A percentile compares a stretch with the other conserved stretches of the same genome.
phyloP scores from a whole-genome alignment of 2,797 vertebrate species.

The Sarcophilus harrisii region DNA sequence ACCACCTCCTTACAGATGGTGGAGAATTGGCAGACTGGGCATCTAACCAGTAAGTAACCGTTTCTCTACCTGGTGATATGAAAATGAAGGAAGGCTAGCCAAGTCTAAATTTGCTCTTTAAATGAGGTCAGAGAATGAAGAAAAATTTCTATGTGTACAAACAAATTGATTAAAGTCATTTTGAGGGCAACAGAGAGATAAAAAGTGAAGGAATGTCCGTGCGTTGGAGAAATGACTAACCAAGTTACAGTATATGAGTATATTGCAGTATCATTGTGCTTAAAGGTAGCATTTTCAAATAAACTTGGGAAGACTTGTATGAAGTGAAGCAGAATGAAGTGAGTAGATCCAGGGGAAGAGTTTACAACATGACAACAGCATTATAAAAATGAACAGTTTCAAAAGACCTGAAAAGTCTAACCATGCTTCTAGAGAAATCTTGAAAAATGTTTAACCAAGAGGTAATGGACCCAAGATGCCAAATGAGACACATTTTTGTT shows the following conservation, averaged over 20 bases:
- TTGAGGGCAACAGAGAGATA: not conserved
- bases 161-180: not conserved
- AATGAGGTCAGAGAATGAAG: not conserved
- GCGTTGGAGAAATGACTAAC: not conserved
- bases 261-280: not conserved
- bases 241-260: not conserved
- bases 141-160: not conserved
- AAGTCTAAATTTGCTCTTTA: not conserved
- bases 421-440: not conserved
- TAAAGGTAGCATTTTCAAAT: not conserved
- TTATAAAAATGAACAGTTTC: not conserved
- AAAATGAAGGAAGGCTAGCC: not conserved
- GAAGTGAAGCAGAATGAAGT: not conserved
- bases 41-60: conserved; percentile 81
- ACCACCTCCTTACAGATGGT: conserved; percentile 82
- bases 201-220: not conserved
- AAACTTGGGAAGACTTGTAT: not conserved
- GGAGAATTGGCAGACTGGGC: conserved; percentile 82
- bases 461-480: not conserved
- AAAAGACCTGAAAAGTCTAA: not conserved
- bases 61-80: not conserved
- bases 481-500: not conserved
- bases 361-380: not conserved
- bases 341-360: not conserved
- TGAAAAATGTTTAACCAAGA: not conserved